Percentiles rank a stretch among this genome's conserved stretches.
phyloP scores from a whole-genome alignment of 1,140 invertebrate genomes.

The Conus betulinus region DNA sequence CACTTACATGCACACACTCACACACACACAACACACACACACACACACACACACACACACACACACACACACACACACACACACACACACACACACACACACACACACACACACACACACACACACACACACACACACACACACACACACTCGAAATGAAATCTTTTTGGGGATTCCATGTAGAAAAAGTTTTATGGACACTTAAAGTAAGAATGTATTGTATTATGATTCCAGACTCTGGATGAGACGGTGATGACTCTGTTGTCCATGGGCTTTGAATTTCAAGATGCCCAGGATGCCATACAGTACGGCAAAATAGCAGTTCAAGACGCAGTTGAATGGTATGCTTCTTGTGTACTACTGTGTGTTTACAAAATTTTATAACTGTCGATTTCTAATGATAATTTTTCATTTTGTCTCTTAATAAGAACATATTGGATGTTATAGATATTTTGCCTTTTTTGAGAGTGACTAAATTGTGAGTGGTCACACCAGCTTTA shows the following conservation, averaged over 20 bases:
- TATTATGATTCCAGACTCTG: conserved; percentile 54
- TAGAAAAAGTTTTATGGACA: too few species aligned
- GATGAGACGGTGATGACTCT: conserved; percentile 66
- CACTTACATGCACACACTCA: too few species aligned
- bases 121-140: background rate
- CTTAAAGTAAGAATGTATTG: background rate
- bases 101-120: background rate
- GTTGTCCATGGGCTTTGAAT: conserved; percentile 71
- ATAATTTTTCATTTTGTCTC: too few species aligned
- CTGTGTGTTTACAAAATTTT: too few species aligned
- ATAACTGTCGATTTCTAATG: too few species aligned
- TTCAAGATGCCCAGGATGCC: conserved; percentile 66
- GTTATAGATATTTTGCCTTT: too few species aligned
- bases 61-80: background rate
- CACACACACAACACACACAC: too few species aligned
- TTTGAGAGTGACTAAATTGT: too few species aligned
- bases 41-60: background rate
- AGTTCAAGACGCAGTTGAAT: conserved; percentile 67
- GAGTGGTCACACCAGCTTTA: too few species aligned
- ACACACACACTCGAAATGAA: background rate
- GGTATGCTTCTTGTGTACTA: conserved; percentile 48
- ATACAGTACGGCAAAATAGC: conserved; percentile 64
- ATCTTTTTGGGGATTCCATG: background rate
- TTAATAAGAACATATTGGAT: too few species aligned
- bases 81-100: background rate